Conservation (phyloP, 2,797 vertebrate genomes). For the Pachyuromys duprasi region DNA sequence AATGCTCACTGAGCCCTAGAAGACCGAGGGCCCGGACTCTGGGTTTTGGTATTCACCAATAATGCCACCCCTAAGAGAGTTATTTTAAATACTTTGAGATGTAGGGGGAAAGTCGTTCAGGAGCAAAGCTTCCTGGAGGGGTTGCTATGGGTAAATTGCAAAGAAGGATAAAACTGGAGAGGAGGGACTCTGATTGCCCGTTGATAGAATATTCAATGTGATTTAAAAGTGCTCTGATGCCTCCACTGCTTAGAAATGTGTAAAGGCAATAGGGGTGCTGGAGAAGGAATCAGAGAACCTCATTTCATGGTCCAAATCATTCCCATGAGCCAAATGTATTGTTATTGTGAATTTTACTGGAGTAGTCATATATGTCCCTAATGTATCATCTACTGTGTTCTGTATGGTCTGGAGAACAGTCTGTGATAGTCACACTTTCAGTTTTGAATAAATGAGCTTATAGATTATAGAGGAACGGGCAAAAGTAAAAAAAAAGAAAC, state of each 20-base stretch:
- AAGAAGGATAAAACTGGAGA: background rate
- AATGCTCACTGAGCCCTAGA: background rate
- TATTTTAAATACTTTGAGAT: background rate
- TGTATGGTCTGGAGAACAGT: background rate
- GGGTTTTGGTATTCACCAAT: background rate
- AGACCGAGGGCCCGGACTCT: background rate
- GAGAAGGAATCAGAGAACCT: background rate
- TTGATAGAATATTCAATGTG: background rate
- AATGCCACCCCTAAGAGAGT: background rate
- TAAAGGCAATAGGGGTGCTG: background rate
- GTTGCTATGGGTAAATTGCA: background rate
- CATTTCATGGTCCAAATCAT: background rate
- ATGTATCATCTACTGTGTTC: background rate
- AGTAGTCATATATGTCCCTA: background rate
- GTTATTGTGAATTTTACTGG: background rate
- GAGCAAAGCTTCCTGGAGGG: background rate
- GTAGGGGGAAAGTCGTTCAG: background rate
- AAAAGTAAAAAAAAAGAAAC: background rate
- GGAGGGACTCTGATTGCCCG: fast-evolving
- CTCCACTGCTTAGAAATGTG: background rate
- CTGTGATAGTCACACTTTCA: background rate
- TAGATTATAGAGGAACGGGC: background rate
- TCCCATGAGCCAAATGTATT: background rate
- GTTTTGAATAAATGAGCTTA: background rate
- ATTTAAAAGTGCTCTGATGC: background rate